Percentiles rank a stretch among this genome's conserved stretches.
Conservation (phyloP, 2,113 vertebrate species). For the Nanorana parkeri region DNA sequence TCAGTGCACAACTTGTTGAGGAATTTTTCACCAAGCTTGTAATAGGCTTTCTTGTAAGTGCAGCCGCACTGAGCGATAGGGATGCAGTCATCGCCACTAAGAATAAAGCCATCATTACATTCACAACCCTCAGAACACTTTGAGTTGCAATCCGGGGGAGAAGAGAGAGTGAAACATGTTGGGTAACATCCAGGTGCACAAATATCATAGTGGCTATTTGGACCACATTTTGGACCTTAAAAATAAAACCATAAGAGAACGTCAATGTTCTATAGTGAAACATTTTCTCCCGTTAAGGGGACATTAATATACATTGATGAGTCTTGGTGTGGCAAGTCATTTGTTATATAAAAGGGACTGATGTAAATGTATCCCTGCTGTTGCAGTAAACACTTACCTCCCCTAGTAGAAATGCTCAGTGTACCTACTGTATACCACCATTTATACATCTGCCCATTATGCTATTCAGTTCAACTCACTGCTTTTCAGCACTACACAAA, state of each 20-base stretch:
- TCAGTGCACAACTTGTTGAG: slow-evolving; percentile 45
- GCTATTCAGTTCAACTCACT: no score
- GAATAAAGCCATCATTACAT: slow-evolving; percentile 67
- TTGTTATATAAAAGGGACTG: no score
- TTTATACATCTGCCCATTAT: no score
- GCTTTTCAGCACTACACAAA: no score
- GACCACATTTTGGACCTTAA: not conserved
- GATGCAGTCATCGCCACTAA: slow-evolving; percentile 72
- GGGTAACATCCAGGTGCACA: slow-evolving; percentile 13
- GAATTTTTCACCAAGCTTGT: slow-evolving; percentile 64
- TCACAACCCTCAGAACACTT: slow-evolving; percentile 71
- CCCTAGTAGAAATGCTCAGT: no score
- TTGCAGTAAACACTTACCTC: no score
- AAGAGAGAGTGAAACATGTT: not conserved
- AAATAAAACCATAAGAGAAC: not conserved
- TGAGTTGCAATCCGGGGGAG: slow-evolving; percentile 56
- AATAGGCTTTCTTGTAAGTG: slow-evolving; percentile 67
- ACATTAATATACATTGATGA: no score
- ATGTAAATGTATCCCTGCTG: no score
- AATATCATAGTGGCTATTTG: slow-evolving; percentile 46
- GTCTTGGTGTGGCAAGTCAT: no score
- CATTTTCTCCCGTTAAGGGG: no score
- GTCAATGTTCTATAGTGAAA: not conserved
- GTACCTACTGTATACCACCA: no score
- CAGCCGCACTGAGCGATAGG: slow-evolving; percentile 73